Evolutionary conservation across 92 coral and sea anemone genomes (phyloP).

Genomic region (Desmophyllum pertusum): DNA sequence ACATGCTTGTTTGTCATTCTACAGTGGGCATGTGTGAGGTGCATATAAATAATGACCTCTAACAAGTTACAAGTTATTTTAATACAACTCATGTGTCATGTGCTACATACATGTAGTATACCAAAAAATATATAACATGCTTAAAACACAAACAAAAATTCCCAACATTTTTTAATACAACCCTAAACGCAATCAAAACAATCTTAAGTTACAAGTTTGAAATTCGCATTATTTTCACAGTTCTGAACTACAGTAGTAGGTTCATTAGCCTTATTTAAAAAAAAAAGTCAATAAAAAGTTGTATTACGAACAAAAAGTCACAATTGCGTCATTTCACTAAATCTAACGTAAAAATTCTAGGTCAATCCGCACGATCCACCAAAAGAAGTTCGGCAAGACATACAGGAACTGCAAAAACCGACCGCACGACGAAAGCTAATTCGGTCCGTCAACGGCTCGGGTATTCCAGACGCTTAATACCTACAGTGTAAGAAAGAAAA

Average conservation of each 20-base stretch:
- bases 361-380: constrained; percentile 33
- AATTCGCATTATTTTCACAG: neutral
- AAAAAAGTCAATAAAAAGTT: constrained; percentile 14
- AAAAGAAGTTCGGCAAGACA: constrained; percentile 14
- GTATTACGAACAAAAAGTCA: neutral
- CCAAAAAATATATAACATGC: neutral
- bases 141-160: neutral
- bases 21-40: neutral
- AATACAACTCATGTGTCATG: neutral
- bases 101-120: neutral
- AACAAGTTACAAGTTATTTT: neutral
- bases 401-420: constrained; percentile 45
- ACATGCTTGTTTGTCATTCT: neutral
- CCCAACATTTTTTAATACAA: neutral
- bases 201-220: neutral
- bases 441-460: constrained; percentile 49
- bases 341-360: constrained; percentile 11
- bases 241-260: too few relatives aligned
- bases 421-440: constrained; percentile 45
- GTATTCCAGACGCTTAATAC: constrained; percentile 71
- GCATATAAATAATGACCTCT: neutral
- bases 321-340: neutral
- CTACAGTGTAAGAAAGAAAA: constrained; percentile 76
- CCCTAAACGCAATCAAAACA: neutral
- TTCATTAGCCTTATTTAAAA: too few relatives aligned